A percentile compares a stretch with the other conserved stretches of the same genome.
phyloP scores from a whole-genome alignment of 2,888 invertebrate species.

The Actias luna region DNA sequence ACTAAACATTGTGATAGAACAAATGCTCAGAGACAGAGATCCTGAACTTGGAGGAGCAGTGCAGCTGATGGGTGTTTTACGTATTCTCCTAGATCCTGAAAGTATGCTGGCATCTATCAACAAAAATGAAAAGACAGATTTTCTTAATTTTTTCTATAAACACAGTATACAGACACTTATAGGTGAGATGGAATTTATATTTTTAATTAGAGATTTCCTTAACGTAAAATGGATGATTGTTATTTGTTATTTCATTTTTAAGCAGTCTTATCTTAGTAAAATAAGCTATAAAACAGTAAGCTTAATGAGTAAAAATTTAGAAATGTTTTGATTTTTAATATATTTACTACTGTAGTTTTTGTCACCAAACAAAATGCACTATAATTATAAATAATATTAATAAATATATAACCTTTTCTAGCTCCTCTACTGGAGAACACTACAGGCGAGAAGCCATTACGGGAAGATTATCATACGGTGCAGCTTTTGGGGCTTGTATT shows the following conservation, averaged over 20 bases:
- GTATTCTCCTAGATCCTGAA: slow-evolving; percentile 97
- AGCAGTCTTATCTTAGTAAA: too few species aligned
- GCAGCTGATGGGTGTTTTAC: slow-evolving; percentile 96
- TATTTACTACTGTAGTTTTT: too few species aligned
- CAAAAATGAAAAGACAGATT: slow-evolving; percentile 98
- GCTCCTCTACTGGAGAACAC: slow-evolving; percentile 98
- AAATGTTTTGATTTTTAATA: too few species aligned
- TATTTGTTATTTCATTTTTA: too few species aligned
- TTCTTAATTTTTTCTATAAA: slow-evolving; percentile 99
- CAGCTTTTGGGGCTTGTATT: slow-evolving; percentile 96
- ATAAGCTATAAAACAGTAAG: too few species aligned
- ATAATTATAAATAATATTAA: background rate
- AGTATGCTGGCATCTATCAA: slow-evolving; percentile 97
- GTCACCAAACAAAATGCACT: too few species aligned
- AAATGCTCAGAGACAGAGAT: slow-evolving; percentile 98
- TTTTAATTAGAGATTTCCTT: background rate
- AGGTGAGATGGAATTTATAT: slow-evolving; percentile 77
- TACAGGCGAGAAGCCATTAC: slow-evolving; percentile 92
- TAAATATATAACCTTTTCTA: slow-evolving; percentile 39
- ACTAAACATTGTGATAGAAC: slow-evolving; percentile 98
- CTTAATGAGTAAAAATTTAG: too few species aligned
- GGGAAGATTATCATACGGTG: slow-evolving; percentile 98
- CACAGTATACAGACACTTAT: slow-evolving; percentile 98
- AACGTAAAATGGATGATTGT: background rate
- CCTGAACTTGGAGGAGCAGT: slow-evolving; percentile 98